Evolutionary conservation across 2,888 invertebrate genomes (phyloP), one percentile per base, ranked within the genome.

Genomic region (Sisyra nigra): DNA sequence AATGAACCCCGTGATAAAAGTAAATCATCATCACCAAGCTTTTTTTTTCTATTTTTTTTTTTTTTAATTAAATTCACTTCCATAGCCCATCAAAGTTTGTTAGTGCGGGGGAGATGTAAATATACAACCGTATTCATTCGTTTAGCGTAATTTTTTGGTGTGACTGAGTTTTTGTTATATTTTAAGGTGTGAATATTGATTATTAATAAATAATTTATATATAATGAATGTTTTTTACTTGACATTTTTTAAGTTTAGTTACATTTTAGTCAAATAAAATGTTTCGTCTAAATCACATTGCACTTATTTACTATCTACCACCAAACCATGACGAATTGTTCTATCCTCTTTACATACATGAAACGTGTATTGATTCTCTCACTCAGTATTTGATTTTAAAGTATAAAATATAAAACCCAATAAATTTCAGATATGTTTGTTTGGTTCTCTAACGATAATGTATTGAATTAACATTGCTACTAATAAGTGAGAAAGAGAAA

Each of bases 251-350:
- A 15, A n/a, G n/a, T n/a, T n/a, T 24, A 24, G 24, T 17, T 18
- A 18, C 19, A 37, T 37, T 18, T 37, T 37, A 37, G 37, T 37
- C 37, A 37, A 24, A 37, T 37, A 37, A 37, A 37, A 37, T 37
- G 17, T 37, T 17, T 37, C 37, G 17, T 37, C 37, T 19, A 37
- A 15, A 37, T n/a, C n/a, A n/a, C n/a, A 17, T 19, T 14, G 18
- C n/a, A 8, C 8, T 37, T 37, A 18, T 33, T 8, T 33, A 3
- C 9, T 33, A 6, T 3, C 3, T 6, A 33, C 4, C 14, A 5
- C 33, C 9, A 9, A 9, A 6, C 3, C 9, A 3, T 6, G 9
- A 6, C 33, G n/a, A n/a, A n/a, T n/a, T n/a, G n/a, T n/a, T n/a
- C n/a, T n/a, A n/a, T n/a, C n/a, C n/a, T n/a, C n/a, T n/a, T n/a